A percentile compares a stretch with the other conserved stretches of the same genome.
These are phyloP conservation scores for Coregonus suidteri DNA, from an alignment of 2,797 vertebrate genomes.

Conservation along the genomic window DNA sequence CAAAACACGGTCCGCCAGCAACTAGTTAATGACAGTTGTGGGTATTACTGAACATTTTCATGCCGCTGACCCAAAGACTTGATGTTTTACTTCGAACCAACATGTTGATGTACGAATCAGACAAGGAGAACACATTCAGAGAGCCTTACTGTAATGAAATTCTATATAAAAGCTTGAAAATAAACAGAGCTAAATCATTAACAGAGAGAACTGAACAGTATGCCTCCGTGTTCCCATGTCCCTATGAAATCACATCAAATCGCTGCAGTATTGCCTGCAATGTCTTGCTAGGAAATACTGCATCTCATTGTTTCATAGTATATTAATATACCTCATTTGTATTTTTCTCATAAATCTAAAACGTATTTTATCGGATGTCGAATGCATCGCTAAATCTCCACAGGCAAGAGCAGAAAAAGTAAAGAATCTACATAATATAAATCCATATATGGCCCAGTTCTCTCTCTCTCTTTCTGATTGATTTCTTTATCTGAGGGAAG, in stretches of 20 bases:
- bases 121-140: not conserved
- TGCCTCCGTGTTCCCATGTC: not conserved
- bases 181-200: not conserved
- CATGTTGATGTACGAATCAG: slow-evolving; percentile 29
- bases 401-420: slow-evolving; percentile 55
- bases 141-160: not conserved
- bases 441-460: slow-evolving; percentile 79
- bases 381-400: slow-evolving; percentile 70
- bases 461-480: slow-evolving; percentile 67
- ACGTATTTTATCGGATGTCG: slow-evolving; percentile 72
- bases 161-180: not conserved
- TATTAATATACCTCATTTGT: slow-evolving; percentile 36
- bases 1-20: slow-evolving; percentile 63
- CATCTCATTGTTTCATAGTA: not conserved
- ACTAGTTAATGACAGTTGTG: slow-evolving; percentile 65
- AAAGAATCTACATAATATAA: slow-evolving; percentile 78
- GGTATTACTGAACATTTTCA: slow-evolving; percentile 74
- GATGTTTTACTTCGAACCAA: slow-evolving; percentile 64
- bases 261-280: slow-evolving; percentile 48
- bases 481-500: slow-evolving; percentile 81
- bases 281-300: slow-evolving; percentile 49
- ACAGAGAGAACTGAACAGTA: not conserved
- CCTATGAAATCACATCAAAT: slow-evolving; percentile 52
- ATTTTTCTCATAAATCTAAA: slow-evolving; percentile 76
- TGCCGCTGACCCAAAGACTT: slow-evolving; percentile 67